phyloP scores from a whole-genome alignment of 2,113 vertebrate genomes.

The Toxostoma redivivum region DNA sequence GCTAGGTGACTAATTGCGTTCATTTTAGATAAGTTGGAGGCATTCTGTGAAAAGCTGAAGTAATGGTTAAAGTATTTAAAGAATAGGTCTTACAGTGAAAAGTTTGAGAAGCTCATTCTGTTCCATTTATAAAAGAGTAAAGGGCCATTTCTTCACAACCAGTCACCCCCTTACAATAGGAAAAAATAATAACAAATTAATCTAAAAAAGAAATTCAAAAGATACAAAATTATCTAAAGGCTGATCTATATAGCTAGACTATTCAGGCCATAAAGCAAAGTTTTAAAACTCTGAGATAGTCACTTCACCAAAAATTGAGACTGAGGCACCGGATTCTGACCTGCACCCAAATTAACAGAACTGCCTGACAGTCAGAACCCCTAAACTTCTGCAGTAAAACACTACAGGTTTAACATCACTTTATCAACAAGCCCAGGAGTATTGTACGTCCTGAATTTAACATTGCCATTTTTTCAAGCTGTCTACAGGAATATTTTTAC shows the following conservation, averaged over 20 bases:
- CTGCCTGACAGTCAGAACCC: background rate
- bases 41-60: background rate
- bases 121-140: background rate
- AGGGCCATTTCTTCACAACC: background rate
- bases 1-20: slow-evolving; percentile 2
- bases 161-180: background rate
- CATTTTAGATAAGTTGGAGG: slow-evolving; percentile 1
- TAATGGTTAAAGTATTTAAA: background rate
- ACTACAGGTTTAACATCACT: background rate
- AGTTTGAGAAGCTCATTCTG: background rate
- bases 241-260: background rate
- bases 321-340: background rate
- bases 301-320: background rate
- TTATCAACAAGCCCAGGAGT: background rate
- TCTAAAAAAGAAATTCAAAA: background rate
- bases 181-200: background rate
- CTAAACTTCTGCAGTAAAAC: background rate
- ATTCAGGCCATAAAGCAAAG: background rate
- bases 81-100: background rate
- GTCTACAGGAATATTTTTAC: background rate
- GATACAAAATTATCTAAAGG: background rate
- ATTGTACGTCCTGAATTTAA: background rate
- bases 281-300: background rate
- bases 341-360: background rate
- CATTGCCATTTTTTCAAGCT: background rate